Evolutionary conservation across 2,888 invertebrate species (phyloP).

Genomic region (Notodonta ziczac): DNA sequence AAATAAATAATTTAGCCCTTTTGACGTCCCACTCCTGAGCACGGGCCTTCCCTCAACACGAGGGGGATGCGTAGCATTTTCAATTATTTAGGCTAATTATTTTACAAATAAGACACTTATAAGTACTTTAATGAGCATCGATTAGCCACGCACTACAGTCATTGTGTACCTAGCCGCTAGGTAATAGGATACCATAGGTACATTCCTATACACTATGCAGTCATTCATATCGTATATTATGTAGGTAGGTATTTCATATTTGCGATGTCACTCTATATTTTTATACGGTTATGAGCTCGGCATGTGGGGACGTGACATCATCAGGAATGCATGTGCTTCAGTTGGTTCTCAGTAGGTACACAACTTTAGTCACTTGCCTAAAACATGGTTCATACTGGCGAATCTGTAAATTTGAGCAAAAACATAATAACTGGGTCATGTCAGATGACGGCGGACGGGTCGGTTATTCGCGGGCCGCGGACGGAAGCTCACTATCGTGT

Average conservation of each 20-base stretch:
- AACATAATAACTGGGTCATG: constrained; percentile 45
- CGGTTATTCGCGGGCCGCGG: constrained; percentile 35
- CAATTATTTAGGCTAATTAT: no score
- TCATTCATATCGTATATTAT: no score
- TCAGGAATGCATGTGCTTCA: background rate
- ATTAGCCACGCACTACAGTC: no score
- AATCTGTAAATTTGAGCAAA: constrained; percentile 17
- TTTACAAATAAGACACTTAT: no score
- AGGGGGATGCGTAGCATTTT: no score
- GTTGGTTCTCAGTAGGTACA: background rate
- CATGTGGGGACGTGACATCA: background rate
- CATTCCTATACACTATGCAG: no score
- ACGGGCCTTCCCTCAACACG: no score
- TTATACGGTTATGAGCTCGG: background rate
- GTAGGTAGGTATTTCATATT: background rate
- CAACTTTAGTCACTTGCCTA: background rate
- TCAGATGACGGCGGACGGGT: constrained; percentile 9
- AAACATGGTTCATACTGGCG: background rate
- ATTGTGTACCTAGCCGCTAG: no score
- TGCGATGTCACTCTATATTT: background rate
- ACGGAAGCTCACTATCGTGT: constrained; percentile 67
- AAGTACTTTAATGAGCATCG: no score
- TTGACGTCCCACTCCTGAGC: no score
- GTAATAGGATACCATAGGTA: no score
- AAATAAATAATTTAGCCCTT: no score